Percentiles rank a stretch among this genome's conserved stretches.
Evolutionary conservation across 1,140 invertebrate species (phyloP).

Genomic region (Drosophila kepulauana): DNA sequence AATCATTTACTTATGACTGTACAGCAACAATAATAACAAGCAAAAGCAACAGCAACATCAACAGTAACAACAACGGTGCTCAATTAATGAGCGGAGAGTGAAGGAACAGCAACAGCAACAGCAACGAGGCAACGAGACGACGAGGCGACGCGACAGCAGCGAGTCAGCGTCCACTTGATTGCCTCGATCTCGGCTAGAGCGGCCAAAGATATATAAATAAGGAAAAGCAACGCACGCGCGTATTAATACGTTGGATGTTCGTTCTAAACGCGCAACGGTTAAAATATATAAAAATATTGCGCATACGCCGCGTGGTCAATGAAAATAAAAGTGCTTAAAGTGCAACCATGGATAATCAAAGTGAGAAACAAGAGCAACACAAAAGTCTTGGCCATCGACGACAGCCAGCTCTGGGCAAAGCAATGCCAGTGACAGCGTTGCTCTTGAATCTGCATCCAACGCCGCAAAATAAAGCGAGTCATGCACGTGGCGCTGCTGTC

Average conservation of each 20-base stretch:
- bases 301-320: conserved; percentile 31
- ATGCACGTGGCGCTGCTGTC: conserved; percentile 26
- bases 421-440: conserved; percentile 80
- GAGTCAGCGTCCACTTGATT: conserved; percentile 72
- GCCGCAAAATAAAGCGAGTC: conserved; percentile 15
- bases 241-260: conserved; percentile 72
- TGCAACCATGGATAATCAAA: conserved; percentile 54
- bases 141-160: conserved; percentile 30
- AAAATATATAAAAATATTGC: conserved; percentile 17
- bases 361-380: conserved; percentile 37
- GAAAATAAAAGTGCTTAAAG: conserved; percentile 27
- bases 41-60: conserved; percentile 14
- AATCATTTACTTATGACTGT: conserved; percentile 48
- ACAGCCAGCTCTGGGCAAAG: conserved; percentile 76
- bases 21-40: conserved; percentile 17
- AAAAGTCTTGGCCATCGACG: conserved; percentile 67
- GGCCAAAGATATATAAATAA: conserved; percentile 77
- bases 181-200: conserved; percentile 76
- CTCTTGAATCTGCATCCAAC: conserved; percentile 62
- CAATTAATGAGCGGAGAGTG: conserved; percentile 48
- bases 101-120: conserved; percentile 10
- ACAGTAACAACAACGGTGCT: conserved; percentile 45
- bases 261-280: conserved; percentile 63
- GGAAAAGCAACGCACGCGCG: conserved; percentile 81
- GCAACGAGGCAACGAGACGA: conserved; percentile 5